A percentile compares a stretch with the other conserved stretches of the same genome.
Conservation (phyloP, 2,797 vertebrate genomes). For the Hippopotamyrus pictus region DNA sequence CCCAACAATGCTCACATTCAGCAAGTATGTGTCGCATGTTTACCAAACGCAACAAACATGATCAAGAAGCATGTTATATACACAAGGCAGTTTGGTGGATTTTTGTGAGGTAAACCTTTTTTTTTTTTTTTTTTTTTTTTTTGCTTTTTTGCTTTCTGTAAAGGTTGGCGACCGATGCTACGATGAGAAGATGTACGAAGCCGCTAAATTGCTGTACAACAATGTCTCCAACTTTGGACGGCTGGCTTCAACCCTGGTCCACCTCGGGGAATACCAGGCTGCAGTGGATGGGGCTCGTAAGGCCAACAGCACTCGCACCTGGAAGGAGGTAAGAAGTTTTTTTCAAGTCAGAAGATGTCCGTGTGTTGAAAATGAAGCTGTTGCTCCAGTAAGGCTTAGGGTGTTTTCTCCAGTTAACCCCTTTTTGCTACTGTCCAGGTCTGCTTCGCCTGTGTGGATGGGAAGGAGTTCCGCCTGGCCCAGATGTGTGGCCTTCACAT, state of each 20-base stretch:
- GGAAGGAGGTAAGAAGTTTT: conserved; percentile 75
- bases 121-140: not conserved
- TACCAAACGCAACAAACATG: too few species aligned
- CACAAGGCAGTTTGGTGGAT: not conserved
- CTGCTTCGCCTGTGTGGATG: conserved; percentile 88
- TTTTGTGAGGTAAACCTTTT: not conserved
- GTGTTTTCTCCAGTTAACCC: not conserved
- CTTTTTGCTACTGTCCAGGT: conserved; percentile 58
- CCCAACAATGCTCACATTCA: conserved; percentile 98
- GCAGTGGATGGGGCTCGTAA: conserved; percentile 88
- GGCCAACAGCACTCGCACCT: conserved; percentile 84
- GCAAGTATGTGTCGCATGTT: conserved; percentile 65
- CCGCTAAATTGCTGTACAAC: conserved; percentile 83
- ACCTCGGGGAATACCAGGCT: conserved; percentile 85
- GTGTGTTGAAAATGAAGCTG: not conserved
- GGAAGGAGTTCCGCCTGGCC: conserved; percentile 82
- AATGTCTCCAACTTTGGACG: conserved; percentile 84
- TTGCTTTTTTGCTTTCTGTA: not conserved
- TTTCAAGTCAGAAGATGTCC: not conserved
- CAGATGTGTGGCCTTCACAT: conserved; percentile 91
- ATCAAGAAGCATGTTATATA: not conserved
- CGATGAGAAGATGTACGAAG: conserved; percentile 85
- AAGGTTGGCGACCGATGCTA: conserved; percentile 90
- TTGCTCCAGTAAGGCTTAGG: not conserved
- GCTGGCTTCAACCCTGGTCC: conserved; percentile 84